Conservation (phyloP, 2,797 vertebrate species). For the Neolamprologus multifasciatus region DNA sequence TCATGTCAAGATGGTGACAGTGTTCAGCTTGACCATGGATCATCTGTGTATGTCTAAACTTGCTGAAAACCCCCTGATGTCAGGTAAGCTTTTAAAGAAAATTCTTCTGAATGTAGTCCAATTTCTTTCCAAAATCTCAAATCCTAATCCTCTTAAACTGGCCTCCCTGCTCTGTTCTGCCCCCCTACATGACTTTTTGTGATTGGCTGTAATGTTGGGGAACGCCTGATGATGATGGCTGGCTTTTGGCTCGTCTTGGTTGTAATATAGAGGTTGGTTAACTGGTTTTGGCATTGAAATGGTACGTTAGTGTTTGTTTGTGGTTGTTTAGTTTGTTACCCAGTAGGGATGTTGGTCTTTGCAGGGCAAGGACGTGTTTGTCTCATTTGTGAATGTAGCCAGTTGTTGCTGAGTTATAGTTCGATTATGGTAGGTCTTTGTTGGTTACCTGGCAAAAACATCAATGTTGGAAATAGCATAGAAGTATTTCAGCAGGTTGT, state of each 20-base stretch:
- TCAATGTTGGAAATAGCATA: conserved; percentile 96
- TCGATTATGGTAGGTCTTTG: background rate
- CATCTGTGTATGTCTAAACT: background rate
- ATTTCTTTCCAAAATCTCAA: background rate
- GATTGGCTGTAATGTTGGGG: background rate
- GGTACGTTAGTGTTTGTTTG: background rate
- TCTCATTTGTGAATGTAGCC: background rate
- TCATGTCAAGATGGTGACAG: background rate
- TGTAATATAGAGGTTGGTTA: background rate
- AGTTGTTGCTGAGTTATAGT: background rate
- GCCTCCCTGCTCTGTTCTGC: background rate
- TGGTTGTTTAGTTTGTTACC: background rate
- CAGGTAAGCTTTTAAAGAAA: background rate
- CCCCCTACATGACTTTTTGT: background rate
- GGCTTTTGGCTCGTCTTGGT: background rate
- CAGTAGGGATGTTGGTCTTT: background rate
- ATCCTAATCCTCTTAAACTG: background rate
- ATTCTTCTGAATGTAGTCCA: background rate
- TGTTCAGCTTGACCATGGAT: background rate
- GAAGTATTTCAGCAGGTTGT: conserved; percentile 93
- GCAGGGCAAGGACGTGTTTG: background rate
- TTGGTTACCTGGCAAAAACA: conserved; percentile 88
- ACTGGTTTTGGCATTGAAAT: background rate
- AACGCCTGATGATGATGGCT: background rate
- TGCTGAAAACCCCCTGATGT: background rate